Percentiles rank a stretch among this genome's conserved stretches.
Conservation (phyloP, 2,797 vertebrate genomes). For the Acestrorhynchus altus region DNA sequence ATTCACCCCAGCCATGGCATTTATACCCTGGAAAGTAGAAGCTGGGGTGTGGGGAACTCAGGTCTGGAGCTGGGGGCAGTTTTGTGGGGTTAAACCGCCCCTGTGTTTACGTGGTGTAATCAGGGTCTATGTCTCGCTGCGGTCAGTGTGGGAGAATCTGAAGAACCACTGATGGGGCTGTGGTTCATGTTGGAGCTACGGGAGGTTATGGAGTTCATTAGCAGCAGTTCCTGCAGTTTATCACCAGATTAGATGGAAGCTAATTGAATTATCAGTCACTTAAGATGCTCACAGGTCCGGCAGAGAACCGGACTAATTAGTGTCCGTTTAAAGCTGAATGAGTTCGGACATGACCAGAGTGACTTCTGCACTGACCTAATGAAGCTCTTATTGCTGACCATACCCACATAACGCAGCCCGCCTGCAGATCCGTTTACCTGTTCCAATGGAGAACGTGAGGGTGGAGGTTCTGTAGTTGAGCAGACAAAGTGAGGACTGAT, state of each 20-base stretch:
- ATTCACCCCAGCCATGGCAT: too few relatives aligned
- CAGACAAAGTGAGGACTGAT: not conserved
- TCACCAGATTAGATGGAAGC: not conserved
- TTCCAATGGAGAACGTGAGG: too few relatives aligned
- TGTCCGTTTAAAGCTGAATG: not conserved
- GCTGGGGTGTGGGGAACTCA: too few relatives aligned
- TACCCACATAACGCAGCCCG: not conserved
- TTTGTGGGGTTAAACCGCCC: too few relatives aligned
- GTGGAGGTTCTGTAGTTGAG: too few relatives aligned
- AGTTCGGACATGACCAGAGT: not conserved
- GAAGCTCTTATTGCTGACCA: not conserved
- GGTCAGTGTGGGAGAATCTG: too few relatives aligned
- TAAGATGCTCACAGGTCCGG: not conserved
- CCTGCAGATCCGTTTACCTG: not conserved
- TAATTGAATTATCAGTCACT: not conserved
- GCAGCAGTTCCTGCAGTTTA: not conserved
- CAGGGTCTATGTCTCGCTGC: too few relatives aligned
- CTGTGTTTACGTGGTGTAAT: conserved; percentile 54
- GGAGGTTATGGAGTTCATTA: not conserved
- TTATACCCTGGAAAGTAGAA: too few relatives aligned
- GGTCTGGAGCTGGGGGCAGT: too few relatives aligned
- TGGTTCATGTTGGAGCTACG: not conserved
- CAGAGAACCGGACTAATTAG: not conserved
- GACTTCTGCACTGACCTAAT: conserved; percentile 5
- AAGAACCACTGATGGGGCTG: too few relatives aligned